These are phyloP conservation scores for Tetrax tetrax DNA, from an alignment of 2,113 vertebrate species.

Conservation along the genomic window DNA sequence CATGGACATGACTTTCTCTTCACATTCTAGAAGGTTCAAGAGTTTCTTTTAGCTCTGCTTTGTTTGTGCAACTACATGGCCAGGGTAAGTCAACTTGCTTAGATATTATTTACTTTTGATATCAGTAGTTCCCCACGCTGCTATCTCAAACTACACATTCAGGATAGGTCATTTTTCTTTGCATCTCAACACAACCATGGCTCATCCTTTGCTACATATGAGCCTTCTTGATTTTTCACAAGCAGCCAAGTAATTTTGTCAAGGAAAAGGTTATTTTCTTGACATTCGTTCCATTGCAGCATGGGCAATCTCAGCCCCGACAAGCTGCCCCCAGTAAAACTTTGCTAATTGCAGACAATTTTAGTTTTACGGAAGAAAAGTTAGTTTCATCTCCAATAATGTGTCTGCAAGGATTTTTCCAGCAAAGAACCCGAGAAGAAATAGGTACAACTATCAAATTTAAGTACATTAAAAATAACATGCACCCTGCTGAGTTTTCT, in stretches of 20 bases:
- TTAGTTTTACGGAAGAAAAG: background rate
- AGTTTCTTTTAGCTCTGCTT: background rate
- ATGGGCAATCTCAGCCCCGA: background rate
- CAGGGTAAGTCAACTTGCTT: background rate
- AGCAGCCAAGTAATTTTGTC: background rate
- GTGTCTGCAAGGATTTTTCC: background rate
- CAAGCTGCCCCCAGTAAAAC: background rate
- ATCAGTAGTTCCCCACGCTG: fast-evolving
- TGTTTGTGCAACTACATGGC: background rate
- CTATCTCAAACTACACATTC: background rate
- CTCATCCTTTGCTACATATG: background rate
- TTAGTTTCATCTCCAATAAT: no score
- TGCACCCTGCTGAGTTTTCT: background rate
- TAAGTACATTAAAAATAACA: background rate
- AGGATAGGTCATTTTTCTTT: background rate
- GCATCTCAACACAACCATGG: fast-evolving
- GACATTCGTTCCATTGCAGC: background rate
- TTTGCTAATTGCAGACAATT: background rate
- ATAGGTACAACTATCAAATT: background rate
- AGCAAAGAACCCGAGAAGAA: background rate
- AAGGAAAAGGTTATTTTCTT: background rate
- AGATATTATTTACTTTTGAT: background rate
- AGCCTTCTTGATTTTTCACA: background rate
- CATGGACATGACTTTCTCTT: background rate
- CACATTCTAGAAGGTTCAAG: background rate